Evolutionary conservation across 2,888 invertebrate species (phyloP).

Genomic region (Microctonus brassicae): DNA sequence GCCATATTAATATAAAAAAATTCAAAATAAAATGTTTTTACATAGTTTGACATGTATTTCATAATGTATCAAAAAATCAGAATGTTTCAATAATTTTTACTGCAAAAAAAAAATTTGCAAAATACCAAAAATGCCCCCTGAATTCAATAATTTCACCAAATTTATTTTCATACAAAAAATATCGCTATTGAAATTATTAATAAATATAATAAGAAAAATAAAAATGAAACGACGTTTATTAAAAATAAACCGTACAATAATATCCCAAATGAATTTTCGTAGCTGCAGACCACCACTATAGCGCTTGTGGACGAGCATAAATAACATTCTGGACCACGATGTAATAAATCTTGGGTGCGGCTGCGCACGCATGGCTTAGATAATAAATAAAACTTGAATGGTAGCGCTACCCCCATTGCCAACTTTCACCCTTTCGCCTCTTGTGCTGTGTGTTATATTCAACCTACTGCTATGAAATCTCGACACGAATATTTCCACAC

Average conservation of each 20-base stretch:
- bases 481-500: neutral
- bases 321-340: constrained; percentile 17
- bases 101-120: too few species aligned
- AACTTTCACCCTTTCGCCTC: neutral
- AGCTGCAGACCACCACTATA: neutral
- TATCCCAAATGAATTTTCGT: constrained; percentile 29
- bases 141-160: too few species aligned
- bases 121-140: too few species aligned
- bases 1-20: too few species aligned
- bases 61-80: too few species aligned
- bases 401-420: neutral
- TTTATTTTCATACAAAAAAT: too few species aligned
- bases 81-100: too few species aligned
- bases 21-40: too few species aligned
- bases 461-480: neutral
- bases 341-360: constrained; percentile 24
- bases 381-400: constrained; percentile 35
- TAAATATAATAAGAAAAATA: too few species aligned
- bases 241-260: constrained; percentile 39
- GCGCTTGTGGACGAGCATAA: constrained; percentile 15
- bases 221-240: neutral
- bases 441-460: neutral
- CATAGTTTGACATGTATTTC: too few species aligned
- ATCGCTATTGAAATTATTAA: too few species aligned
- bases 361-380: constrained; percentile 25